These are phyloP conservation scores for Anhinga anhinga DNA, from an alignment of 2,113 vertebrate species.

Conservation along the genomic window DNA sequence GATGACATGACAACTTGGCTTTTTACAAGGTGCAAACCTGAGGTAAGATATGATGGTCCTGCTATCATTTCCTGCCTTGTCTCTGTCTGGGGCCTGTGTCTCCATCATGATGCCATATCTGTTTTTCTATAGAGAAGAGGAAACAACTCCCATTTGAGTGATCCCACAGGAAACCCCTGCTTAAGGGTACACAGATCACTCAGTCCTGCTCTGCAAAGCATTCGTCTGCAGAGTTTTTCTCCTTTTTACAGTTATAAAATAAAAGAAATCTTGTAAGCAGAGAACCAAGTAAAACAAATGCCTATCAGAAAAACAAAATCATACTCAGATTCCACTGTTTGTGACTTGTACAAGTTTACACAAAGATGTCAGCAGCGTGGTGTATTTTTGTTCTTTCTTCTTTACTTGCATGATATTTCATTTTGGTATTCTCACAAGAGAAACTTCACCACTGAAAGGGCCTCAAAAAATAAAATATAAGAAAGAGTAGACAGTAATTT, in stretches of 20 bases:
- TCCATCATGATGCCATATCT: background rate
- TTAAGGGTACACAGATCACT: background rate
- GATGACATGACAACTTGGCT: background rate
- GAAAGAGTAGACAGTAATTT: background rate
- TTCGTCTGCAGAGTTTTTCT: background rate
- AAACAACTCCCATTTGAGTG: background rate
- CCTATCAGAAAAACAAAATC: background rate
- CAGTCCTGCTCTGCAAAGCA: background rate
- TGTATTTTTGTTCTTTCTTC: background rate
- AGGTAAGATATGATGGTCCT: background rate
- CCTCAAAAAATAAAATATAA: background rate
- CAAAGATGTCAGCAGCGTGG: background rate
- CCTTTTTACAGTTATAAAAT: background rate
- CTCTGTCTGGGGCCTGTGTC: background rate
- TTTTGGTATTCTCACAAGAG: background rate
- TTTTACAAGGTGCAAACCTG: rapidly evolving
- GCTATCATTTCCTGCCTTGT: background rate
- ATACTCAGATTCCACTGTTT: background rate
- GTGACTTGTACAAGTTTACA: background rate
- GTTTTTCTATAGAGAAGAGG: background rate
- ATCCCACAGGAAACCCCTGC: background rate
- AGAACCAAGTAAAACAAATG: background rate
- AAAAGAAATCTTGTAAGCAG: background rate
- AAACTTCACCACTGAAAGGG: background rate
- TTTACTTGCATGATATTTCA: background rate